A percentile compares a stretch with the other conserved stretches of the same genome.
Evolutionary conservation across 2,888 invertebrate species (phyloP).

Genomic region (Cacoxenus indagator): DNA sequence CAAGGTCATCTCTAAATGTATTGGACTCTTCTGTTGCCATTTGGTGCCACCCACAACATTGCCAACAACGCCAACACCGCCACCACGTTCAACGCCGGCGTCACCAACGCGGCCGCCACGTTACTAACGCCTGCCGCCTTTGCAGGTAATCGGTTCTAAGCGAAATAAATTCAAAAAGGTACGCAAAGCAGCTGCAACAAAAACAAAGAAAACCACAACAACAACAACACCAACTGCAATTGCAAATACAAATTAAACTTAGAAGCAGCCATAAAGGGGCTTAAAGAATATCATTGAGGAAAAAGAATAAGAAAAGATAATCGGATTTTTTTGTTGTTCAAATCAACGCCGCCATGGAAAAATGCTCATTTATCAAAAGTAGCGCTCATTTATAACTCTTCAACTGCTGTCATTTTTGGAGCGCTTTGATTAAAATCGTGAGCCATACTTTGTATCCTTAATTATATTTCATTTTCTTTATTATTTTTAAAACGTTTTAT

Average conservation of each 20-base stretch:
- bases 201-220: no score
- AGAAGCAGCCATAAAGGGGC: no score
- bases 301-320: no score
- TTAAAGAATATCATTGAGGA: no score
- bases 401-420: not conserved
- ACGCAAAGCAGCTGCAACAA: no score
- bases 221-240: no score
- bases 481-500: not conserved
- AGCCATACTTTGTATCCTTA: not conserved
- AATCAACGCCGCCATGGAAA: no score
- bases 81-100: not conserved
- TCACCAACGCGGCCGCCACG: not conserved
- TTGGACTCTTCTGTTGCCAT: conserved; percentile 13
- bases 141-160: not conserved
- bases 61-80: not conserved
- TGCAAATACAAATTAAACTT: no score
- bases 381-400: not conserved
- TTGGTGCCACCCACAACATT: not conserved
- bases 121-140: not conserved
- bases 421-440: not conserved
- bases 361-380: not conserved
- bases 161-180: not conserved
- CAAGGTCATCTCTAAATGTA: not conserved
- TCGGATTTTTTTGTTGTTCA: no score
- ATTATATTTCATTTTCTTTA: not conserved